Percentiles rank a stretch among this genome's conserved stretches.
These are phyloP conservation scores for Pantherophis guttatus DNA, from an alignment of 2,113 vertebrate species.

Conservation along the genomic window DNA sequence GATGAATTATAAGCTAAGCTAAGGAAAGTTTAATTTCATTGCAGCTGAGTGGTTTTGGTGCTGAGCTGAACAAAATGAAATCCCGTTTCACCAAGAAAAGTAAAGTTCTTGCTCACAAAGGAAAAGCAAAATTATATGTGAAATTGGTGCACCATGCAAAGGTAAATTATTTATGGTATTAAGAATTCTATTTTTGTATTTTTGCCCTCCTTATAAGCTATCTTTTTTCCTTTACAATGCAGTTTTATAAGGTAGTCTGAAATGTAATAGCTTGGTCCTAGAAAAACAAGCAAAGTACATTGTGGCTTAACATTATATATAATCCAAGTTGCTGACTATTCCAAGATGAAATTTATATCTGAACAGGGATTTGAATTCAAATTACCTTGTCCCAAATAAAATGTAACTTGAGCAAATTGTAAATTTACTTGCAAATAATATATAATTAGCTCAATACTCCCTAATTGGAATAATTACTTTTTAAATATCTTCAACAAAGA, in stretches of 20 bases:
- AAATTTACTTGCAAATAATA: neutral
- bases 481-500: neutral
- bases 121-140: conserved; percentile 69
- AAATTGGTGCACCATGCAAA: conserved; percentile 69
- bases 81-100: conserved; percentile 74
- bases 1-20: neutral
- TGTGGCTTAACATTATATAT: neutral
- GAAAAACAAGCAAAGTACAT: neutral
- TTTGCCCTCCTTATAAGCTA: neutral
- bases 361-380: neutral
- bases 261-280: neutral
- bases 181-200: neutral
- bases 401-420: neutral
- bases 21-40: conserved; percentile 5
- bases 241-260: neutral
- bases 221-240: neutral
- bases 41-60: conserved; percentile 73
- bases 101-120: conserved; percentile 73
- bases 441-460: neutral
- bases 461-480: neutral
- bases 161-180: conserved; percentile 55
- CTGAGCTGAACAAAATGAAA: conserved; percentile 76
- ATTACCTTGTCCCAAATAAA: neutral
- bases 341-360: neutral
- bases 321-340: neutral